These are phyloP conservation scores for Siniperca scherzeri DNA, from an alignment of 2,797 vertebrate species.

Conservation along the genomic window DNA sequence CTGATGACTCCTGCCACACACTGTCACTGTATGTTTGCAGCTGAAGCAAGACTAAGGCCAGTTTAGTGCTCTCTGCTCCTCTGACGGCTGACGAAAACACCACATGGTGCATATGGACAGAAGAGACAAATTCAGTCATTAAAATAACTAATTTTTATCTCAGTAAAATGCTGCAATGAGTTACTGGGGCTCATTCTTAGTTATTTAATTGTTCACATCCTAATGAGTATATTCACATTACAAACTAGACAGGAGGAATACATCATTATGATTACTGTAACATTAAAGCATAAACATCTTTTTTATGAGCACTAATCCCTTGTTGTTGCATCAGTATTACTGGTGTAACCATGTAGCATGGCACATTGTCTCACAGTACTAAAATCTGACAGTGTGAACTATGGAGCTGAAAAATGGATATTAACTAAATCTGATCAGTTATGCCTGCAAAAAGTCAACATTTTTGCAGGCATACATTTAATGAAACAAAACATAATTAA, in stretches of 20 bases:
- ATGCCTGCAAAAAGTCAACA: neutral
- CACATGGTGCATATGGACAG: neutral
- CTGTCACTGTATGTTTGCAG: slow-evolving; percentile 16
- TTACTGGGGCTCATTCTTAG: neutral
- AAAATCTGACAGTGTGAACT: neutral
- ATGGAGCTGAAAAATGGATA: neutral
- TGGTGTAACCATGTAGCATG: neutral
- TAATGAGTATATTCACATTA: neutral
- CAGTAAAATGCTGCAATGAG: slow-evolving; percentile 10
- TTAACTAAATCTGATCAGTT: neutral
- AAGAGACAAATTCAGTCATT: slow-evolving; percentile 10
- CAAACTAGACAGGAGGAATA: neutral
- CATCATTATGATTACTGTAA: neutral
- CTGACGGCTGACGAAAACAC: slow-evolving; percentile 7
- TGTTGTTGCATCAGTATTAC: slow-evolving; percentile 7
- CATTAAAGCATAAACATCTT: slow-evolving; percentile 5
- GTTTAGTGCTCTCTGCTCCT: neutral
- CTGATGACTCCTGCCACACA: slow-evolving; percentile 24
- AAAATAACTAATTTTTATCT: slow-evolving; percentile 10
- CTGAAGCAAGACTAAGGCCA: neutral
- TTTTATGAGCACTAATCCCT: slow-evolving; percentile 12
- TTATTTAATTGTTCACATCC: neutral
- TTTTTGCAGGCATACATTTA: neutral
- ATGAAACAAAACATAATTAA: neutral
- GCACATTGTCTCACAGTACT: neutral